Evolutionary conservation across 2,797 vertebrate genomes (phyloP), one percentile per base, ranked within the genome.

Genomic region (Poecilia gillii): DNA sequence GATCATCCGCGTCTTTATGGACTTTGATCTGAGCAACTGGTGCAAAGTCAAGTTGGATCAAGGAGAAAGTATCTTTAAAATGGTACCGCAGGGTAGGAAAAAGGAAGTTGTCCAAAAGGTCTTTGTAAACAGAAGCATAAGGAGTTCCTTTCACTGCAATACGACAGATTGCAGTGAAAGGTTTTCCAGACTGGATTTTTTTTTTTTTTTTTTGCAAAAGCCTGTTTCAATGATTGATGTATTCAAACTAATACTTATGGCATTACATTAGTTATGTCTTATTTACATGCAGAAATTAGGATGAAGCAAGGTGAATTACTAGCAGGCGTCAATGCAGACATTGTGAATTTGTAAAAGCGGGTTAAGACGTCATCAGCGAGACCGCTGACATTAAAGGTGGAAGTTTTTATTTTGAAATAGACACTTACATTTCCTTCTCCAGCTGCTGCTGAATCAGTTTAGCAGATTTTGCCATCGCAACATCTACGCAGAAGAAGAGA

Each of bases 371-470:
- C 8, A 39, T 36, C 6, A 51, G 31, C 28, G 1, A 72, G 46
- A 33, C 14, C 28, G 57, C 43, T 4, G 20, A 49, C 47, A 20
- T 6, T 51, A 36, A 64, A 36, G 31, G 5, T 28, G 53, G 25
- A 57, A 31, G 53, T 12, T 57, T 57, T n/a, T 28, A 28, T 28
- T 57, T n/a, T 2, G 25, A 46, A 31, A 16, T 0, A 33, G 20
- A 55, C 4, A 98, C 99, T 99, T 93, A 99, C 99, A 99, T 77
- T 88, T 99, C 99, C 88, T 98, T 99, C 93, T 99, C 98, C 94
- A 99, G 94, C 87, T 99, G 99, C 83, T 99, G 98, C 71, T 99
- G 98, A 92, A 99, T 99, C 84, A 99, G 94, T 93, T 98, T 99
- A 45, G 98, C 97, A 4, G 99, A 99, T 92, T 99, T 99, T 80